Evolutionary conservation across 2,797 vertebrate species (phyloP), one percentile per base, ranked within the genome.

Genomic region (Periophthalmus magnuspinnatus): DNA sequence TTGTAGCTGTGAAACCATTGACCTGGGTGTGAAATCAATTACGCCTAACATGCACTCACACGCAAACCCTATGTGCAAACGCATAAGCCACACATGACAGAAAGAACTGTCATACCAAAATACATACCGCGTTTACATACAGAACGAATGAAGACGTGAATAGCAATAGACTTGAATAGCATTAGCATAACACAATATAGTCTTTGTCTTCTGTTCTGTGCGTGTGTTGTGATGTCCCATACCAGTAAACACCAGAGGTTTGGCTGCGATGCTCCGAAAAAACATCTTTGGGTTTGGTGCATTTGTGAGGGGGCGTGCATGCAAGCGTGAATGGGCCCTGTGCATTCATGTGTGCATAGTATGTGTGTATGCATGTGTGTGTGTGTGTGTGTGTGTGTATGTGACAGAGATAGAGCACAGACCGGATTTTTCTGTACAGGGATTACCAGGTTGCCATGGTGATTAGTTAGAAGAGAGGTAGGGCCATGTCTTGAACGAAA

Each of bases 361-460:
- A 7, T 57, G 24, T 69, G 38, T 71, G 72, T 32, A 45, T 52
- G 48, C 52, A 50, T 8, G 21, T 56, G 54, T 24, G 54, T 71
- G 41, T 71, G 62, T 74, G 48, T 69, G 48, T 52, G 50, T 8
- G 21, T 56, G 54, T 24, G 54, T 71, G 41, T 71, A 62, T 74
- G 48, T 69, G 74, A 38, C 36, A 33, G 57, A 69, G 28, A 76
- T 22, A 68, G 57, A 74, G 57, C 68, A 66, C 38, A 79, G 72
- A 79, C 76, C 68, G 77, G 76, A 71, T 89, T 83, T 86, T 82
- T 84, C 79, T 88, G 84, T 90, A 89, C 86, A 88, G 87, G 86
- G 89, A 93, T 93, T 93, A 91, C 85, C 83, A 81, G 83, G 91
- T 92, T 93, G 91, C 91, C 90, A 93, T 93, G 90, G 91, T 87